A percentile compares a stretch with the other conserved stretches of the same genome.
These are phyloP conservation scores for Monochamus alternatus DNA, from an alignment of 2,888 invertebrate genomes.

Conservation along the genomic window DNA sequence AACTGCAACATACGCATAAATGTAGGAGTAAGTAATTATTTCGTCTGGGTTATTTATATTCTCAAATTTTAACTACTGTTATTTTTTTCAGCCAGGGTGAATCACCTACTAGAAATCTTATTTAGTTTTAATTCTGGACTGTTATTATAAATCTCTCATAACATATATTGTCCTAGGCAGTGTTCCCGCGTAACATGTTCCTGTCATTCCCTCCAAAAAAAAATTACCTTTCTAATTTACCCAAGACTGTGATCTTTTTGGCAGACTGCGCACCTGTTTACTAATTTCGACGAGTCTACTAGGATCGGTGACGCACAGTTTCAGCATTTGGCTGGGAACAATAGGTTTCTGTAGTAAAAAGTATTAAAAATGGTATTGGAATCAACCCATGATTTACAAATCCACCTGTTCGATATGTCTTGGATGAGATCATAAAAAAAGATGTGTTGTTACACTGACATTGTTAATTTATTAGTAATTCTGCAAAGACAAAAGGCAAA, in stretches of 20 bases:
- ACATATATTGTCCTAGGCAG: slow-evolving; percentile 1
- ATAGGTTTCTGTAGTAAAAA: slow-evolving; percentile 20
- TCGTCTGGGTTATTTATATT: slow-evolving; percentile 4
- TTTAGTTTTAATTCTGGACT: slow-evolving; percentile 8
- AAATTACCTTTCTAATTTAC: slow-evolving; percentile 29
- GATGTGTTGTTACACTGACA: slow-evolving; percentile 24
- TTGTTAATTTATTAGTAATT: slow-evolving; percentile 31
- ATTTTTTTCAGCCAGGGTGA: slow-evolving; percentile 6
- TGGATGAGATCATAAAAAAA: slow-evolving; percentile 31
- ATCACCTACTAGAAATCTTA: slow-evolving; percentile 18
- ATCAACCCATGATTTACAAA: slow-evolving; percentile 26
- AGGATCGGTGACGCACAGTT: slow-evolving; percentile 21
- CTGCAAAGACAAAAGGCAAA: slow-evolving; percentile 35
- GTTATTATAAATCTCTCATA: slow-evolving; percentile 23
- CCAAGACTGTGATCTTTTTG: slow-evolving; percentile 18
- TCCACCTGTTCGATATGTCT: slow-evolving; percentile 29
- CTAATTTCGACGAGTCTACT: slow-evolving; percentile 16
- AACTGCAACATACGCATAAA: neutral
- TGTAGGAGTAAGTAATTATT: neutral
- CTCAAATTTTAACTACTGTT: neutral
- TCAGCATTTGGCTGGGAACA: slow-evolving; percentile 30
- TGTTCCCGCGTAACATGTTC: slow-evolving; percentile 10
- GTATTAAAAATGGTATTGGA: slow-evolving; percentile 23
- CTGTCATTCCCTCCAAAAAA: slow-evolving; percentile 26
- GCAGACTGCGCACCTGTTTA: slow-evolving; percentile 14